A percentile compares a stretch with the other conserved stretches of the same genome.
Evolutionary conservation across 2,797 vertebrate species (phyloP).

Genomic region (Diplodus sargus): DNA sequence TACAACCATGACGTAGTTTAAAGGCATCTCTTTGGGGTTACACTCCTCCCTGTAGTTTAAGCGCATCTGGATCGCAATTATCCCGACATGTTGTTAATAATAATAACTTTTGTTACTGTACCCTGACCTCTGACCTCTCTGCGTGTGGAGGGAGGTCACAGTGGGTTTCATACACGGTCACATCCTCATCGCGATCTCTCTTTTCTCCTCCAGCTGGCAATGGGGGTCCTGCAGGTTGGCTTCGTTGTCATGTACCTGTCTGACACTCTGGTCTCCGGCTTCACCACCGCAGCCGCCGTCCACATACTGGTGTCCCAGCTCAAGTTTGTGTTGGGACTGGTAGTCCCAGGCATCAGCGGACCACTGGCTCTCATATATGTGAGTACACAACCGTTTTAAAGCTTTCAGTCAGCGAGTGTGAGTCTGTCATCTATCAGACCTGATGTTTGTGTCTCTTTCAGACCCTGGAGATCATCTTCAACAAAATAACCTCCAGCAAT

Average conservation of each 20-base stretch:
- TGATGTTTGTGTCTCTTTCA: constrained; percentile 59
- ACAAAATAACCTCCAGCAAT: constrained; percentile 89
- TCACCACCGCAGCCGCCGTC: constrained; percentile 94
- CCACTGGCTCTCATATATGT: constrained; percentile 92
- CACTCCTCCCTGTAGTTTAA: background rate
- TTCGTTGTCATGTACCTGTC: constrained; percentile 96
- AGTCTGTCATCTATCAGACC: background rate
- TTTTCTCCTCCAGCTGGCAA: constrained; percentile 84
- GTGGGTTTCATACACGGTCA: background rate
- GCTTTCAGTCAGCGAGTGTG: background rate
- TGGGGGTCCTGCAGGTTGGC: constrained; percentile 91
- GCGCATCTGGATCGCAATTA: background rate
- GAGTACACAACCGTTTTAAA: constrained; percentile 64
- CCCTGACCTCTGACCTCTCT: background rate
- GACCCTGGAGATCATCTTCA: constrained; percentile 89
- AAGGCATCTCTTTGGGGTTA: no score
- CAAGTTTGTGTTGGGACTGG: constrained; percentile 93
- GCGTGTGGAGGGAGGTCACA: background rate
- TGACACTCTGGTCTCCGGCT: constrained; percentile 93
- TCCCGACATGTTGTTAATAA: background rate
- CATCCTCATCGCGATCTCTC: background rate
- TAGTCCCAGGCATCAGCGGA: constrained; percentile 84
- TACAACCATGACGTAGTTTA: no score
- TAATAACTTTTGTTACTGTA: no score
- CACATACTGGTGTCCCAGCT: constrained; percentile 96